Conservation (phyloP, 2,888 invertebrate species). For the Drosophila nr. perissopoda region DNA sequence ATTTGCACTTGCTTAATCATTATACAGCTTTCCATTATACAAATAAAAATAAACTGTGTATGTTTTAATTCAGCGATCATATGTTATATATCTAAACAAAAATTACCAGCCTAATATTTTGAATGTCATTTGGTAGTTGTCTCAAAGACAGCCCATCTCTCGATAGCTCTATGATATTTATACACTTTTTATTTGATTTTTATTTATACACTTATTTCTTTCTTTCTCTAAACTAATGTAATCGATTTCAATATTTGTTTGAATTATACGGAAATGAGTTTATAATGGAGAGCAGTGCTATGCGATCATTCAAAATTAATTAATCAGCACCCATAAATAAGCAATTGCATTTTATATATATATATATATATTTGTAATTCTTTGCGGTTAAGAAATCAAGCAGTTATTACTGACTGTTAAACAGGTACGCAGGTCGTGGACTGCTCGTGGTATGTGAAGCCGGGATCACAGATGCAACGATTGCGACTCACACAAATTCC, state of each 20-base stretch:
- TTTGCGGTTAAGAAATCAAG: not conserved
- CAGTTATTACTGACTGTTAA: constrained; percentile 22
- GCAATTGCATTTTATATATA: not conserved
- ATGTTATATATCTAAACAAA: not conserved
- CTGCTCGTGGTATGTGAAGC: constrained; percentile 82
- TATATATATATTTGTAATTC: not conserved
- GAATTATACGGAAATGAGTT: not conserved
- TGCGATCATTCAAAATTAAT: not conserved
- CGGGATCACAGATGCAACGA: constrained; percentile 83
- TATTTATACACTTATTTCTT: not conserved
- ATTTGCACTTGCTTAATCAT: not conserved
- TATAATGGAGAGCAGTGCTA: not conserved
- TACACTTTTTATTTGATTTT: not conserved
- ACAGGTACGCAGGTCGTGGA: constrained; percentile 81
- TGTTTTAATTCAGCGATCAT: no score
- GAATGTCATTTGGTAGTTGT: not conserved
- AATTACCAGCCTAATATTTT: not conserved
- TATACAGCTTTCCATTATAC: not conserved
- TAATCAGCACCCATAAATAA: not conserved
- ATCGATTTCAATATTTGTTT: not conserved
- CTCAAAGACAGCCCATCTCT: not conserved
- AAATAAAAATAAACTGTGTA: not conserved
- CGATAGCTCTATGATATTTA: not conserved
- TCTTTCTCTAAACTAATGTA: not conserved
- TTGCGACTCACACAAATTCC: constrained; percentile 83